Evolutionary conservation across 2,797 vertebrate genomes (phyloP), one percentile per base, ranked within the genome.

Genomic region (Gymnocypris eckloni): DNA sequence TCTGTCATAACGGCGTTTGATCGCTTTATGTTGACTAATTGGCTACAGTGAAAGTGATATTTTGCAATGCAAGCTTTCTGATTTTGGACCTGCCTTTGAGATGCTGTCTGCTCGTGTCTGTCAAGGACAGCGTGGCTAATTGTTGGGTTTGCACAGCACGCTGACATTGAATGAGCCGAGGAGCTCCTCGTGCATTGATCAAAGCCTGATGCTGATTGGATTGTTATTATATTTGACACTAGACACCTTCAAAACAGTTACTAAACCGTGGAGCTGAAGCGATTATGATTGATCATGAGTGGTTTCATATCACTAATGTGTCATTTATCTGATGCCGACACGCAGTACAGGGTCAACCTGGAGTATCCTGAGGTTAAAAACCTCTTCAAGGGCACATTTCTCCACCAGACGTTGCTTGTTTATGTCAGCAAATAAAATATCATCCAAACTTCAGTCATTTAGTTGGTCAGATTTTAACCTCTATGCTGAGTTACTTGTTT

Each of bases 1-100:
- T 82, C 70, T 84, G 73, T 86, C 67, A 86, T 88, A 43, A 81
- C 41, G 25, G 48, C 22, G 52, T 84, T 81, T 83, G 80, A 43
- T 70, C 79, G 39, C 33, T 84, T 80, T 77, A 86, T 2, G 10
- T 9, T 20, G 80, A 87, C 85, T 89, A 82, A 81, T 79, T 50
- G 61, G 48, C 88, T 45, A 25, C 22, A 41, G 12, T 67, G 71
- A 81, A n/a, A n/a, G 67, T 25, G 86, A 85, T 87, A 71, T 85
- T 78, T 69, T 37, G 78, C 66, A 64, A 28, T 43, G 37, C 11
- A 81, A 50, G 81, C n/a, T 61, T 84, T 82, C 61, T n/a, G n/a
- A n/a, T n/a, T n/a, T n/a, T n/a, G n/a, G n/a, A n/a, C n/a, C n/a
- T n/a, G n/a, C n/a, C n/a, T n/a, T n/a, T n/a, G n/a, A n/a, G n/a